Base-by-base conservation (phyloP, 2,888 invertebrate species). In the Acleris cristana region DNA sequence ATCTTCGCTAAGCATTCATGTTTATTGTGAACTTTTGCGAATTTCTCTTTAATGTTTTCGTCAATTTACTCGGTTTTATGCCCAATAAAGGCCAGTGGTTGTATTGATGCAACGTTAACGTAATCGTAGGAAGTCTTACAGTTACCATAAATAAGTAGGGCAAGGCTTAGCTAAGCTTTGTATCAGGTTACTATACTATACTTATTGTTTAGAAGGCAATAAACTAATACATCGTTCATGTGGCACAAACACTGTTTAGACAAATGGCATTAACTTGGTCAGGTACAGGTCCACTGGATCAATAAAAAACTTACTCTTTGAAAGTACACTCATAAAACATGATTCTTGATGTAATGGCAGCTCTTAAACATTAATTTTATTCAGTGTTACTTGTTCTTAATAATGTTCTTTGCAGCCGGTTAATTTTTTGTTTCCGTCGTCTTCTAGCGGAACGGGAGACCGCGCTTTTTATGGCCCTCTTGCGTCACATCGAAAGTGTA, bases 1-100 rank as follows among this genome's bases (percentile, higher is more conserved):
- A 88, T 90, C 85, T 87, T 84, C 88, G 90, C 87, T 74, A 89
- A 79, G 72, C 73, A 72, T 80, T 80, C 83, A 76, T 82, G 83
- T 74, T 78, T 77, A 77, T 78, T 77, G 77, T 78, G 81, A 78
- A 73, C 74, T 78, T 83, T 81, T 80, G 74, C 76, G 71, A 73
- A 80, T 83, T 83, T 81, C 65, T 68, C 68, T 26, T 23, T 67
- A 70, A 64, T 58, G 61, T 56, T 60, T 59, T 65, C 26, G 65
- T 60, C 69, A 69, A 69, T 71, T 69, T 70, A 54, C 70, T 65
- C 62, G 69, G 44, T 67, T 65, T 60, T 65, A 51, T 70, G 63
- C 58, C 34, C 23, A 19, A 18, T 26, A 61, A 26, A 65, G 55
- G 51, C 21, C 65, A 44, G 21, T 48, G 26, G 45, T 48, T 18